Conservation (phyloP, 2,113 vertebrate species). For the Sminthopsis crassicaudata region DNA sequence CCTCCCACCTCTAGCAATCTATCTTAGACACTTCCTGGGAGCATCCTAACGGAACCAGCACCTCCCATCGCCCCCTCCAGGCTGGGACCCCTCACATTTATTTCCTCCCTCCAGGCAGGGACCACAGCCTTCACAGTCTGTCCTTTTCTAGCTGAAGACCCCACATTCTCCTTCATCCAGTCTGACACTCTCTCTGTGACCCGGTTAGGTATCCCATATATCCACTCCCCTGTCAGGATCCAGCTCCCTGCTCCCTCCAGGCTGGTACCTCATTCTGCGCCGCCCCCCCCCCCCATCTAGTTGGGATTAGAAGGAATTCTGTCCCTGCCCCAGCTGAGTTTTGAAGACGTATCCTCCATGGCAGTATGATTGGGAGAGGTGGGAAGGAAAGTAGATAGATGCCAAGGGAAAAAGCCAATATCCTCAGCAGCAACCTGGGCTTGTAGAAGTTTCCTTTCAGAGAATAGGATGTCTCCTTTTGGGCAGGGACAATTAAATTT, state of each 20-base stretch:
- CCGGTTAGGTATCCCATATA: neutral
- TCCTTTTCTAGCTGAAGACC: too few species aligned
- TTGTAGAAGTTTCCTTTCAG: conserved; percentile 80
- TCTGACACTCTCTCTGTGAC: neutral
- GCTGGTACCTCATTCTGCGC: neutral
- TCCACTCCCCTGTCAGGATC: neutral
- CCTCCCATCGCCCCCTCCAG: neutral
- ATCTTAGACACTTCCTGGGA: neutral
- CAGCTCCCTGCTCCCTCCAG: neutral
- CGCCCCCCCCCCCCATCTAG: too few species aligned
- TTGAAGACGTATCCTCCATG: neutral
- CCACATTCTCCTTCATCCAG: neutral
- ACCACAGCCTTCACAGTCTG: neutral
- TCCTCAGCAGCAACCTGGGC: conserved; percentile 38
- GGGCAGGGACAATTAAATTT: conserved; percentile 76
- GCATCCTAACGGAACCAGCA: neutral
- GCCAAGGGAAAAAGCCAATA: neutral
- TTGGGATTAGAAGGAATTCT: neutral
- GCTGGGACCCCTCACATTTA: too few species aligned
- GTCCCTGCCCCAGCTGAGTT: neutral
- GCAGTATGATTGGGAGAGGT: neutral
- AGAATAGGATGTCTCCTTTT: conserved; percentile 79
- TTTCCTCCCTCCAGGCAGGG: neutral
- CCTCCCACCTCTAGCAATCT: neutral
- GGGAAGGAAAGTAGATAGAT: neutral